Percentiles rank a stretch among this genome's conserved stretches.
Conservation (phyloP, 2,113 vertebrate species). For the Planiliza haematocheilus region DNA sequence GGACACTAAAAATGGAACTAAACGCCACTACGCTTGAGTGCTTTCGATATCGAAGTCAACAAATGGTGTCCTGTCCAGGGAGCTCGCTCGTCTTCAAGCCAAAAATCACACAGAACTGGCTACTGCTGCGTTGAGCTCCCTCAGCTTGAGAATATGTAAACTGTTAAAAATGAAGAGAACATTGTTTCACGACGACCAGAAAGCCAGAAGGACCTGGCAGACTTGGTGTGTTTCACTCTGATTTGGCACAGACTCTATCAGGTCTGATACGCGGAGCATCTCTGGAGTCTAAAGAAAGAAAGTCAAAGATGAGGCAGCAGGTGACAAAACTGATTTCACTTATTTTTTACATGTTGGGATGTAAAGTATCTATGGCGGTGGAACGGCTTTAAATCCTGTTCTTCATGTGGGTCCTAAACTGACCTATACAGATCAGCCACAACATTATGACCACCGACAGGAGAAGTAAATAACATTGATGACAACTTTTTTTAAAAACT, state of each 20-base stretch:
- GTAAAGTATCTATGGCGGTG: too few relatives aligned
- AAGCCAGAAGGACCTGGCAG: slow-evolving; percentile 46
- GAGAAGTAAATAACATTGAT: too few relatives aligned
- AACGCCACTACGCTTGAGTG: slow-evolving; percentile 31
- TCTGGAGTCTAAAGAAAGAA: background rate
- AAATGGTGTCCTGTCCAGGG: slow-evolving; percentile 39
- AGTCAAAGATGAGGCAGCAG: background rate
- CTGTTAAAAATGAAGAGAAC: slow-evolving; percentile 54
- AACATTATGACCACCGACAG: too few relatives aligned
- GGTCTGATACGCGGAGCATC: background rate
- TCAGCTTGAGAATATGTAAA: slow-evolving; percentile 54
- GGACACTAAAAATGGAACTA: slow-evolving; percentile 38
- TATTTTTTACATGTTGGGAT: too few relatives aligned
- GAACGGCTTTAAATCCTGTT: too few relatives aligned
- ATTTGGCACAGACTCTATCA: slow-evolving; percentile 31
- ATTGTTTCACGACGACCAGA: slow-evolving; percentile 19
- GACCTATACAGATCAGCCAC: too few relatives aligned
- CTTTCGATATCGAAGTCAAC: slow-evolving; percentile 31
- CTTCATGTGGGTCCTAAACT: too few relatives aligned
- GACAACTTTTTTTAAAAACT: too few relatives aligned
- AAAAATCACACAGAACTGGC: slow-evolving; percentile 40
- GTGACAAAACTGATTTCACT: too few relatives aligned
- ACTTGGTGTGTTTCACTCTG: slow-evolving; percentile 28
- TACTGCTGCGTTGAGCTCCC: slow-evolving; percentile 30
- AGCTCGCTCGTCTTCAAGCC: slow-evolving; percentile 42